Base-by-base conservation (phyloP, 1,140 invertebrate species). In the Ips nitidus region DNA sequence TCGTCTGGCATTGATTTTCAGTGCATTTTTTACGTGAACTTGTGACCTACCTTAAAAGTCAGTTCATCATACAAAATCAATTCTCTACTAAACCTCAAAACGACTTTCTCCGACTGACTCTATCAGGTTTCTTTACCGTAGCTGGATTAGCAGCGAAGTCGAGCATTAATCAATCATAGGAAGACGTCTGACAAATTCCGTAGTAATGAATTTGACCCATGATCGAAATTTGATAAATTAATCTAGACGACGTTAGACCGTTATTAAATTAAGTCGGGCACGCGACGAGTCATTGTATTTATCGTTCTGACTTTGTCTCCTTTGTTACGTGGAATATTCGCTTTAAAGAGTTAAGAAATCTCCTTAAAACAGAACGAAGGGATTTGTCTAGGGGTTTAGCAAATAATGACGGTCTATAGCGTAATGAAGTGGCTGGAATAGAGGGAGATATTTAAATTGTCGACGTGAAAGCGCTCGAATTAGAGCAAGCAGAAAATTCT, bases 221-320 rank as follows among this genome's bases (percentile, higher is more conserved):
- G 61, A 52, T 63, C 61, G 61, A 63, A 63, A 63, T 52, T 63
- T 63, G 50, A 63, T 63, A 52, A 52, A 63, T 52, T 52, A 63
- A 52, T 63, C 6, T 52, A 4, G 47, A 60, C 8, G 58, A 42
- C 39, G 56, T n/a, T 37, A 58, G 56, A 50, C 8, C 47, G 45
- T 47, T 61, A 61, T 47, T 47, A 47, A 61, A 61, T 58, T 58
- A 55, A 38, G 6, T 55, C n/a, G 36, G 37, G 3, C 45, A 50
- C 45, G 52, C n/a, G 52, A 22, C 22, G 22, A 22, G 22, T 22
- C 22, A 22, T 22, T 22, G 22, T 22, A 22, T 22, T 22, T 22
- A 22, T 22, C 22, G 22, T 22, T 22, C 22, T 22, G 22, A 55
- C 52, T 36, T 55, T n/a, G n/a, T 55, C 52, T 6, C 37, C 36